A percentile compares a stretch with the other conserved stretches of the same genome.
phyloP scores from a whole-genome alignment of 2,113 vertebrate genomes.

The Sclerurus mexicanus region DNA sequence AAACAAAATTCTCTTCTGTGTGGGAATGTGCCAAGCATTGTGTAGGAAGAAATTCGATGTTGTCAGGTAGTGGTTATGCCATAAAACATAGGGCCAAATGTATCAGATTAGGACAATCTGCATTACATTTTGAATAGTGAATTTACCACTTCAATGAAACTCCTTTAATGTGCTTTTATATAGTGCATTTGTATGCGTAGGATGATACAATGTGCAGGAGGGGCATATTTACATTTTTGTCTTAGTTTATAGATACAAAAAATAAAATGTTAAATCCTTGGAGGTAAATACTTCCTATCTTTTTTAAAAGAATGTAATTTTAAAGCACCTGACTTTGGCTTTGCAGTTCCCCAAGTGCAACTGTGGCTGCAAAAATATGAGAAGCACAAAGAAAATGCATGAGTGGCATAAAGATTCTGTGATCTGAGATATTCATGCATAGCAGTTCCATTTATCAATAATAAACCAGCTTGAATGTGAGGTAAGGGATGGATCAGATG shows the following conservation, averaged over 20 bases:
- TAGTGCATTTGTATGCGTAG: neutral
- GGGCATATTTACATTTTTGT: neutral
- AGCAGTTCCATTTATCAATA: neutral
- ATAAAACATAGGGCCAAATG: neutral
- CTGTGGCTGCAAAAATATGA: neutral
- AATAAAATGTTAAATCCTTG: neutral
- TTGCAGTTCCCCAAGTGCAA: neutral
- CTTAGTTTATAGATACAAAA: neutral
- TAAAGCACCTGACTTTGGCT: neutral
- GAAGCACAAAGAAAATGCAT: neutral
- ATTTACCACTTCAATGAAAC: neutral
- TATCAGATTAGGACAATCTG: neutral
- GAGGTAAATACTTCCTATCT: neutral
- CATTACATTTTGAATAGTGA: neutral
- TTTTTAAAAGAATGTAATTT: neutral
- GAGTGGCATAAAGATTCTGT: neutral
- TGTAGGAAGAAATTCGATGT: neutral
- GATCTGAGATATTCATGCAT: neutral
- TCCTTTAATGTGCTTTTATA: neutral
- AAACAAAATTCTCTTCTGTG: neutral
- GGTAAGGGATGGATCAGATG: neutral
- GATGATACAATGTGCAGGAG: rapidly evolving
- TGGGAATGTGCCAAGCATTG: neutral
- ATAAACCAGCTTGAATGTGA: neutral
- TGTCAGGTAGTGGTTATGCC: neutral